These are phyloP conservation scores for Drosophila tanythrix DNA, from an alignment of 2,888 invertebrate genomes.

Conservation along the genomic window DNA sequence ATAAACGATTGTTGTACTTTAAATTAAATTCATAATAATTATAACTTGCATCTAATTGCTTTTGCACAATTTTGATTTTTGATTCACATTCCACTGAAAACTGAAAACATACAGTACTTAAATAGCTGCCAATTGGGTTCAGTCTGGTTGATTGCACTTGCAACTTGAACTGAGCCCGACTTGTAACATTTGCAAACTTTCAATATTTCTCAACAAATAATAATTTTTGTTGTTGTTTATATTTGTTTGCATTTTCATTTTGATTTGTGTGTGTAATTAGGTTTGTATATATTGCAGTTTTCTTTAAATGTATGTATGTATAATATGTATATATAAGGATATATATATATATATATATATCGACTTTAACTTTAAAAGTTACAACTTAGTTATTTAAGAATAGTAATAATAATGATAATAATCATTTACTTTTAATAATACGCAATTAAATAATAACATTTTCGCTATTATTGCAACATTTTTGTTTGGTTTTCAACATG, in stretches of 20 bases:
- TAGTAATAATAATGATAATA: constrained; percentile 60
- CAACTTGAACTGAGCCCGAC: constrained; percentile 2
- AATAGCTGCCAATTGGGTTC: constrained; percentile 9
- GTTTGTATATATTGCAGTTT: constrained; percentile 75
- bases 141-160: not conserved
- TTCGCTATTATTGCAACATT: constrained; percentile 78
- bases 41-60: constrained; percentile 59
- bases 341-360: constrained; percentile 53
- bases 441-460: constrained; percentile 79
- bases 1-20: constrained; percentile 65
- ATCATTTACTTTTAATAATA: constrained; percentile 72
- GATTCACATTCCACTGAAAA: constrained; percentile 50
- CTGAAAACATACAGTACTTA: constrained; percentile 40
- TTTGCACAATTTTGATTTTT: constrained; percentile 73
- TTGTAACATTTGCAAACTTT: constrained; percentile 28
- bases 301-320: constrained; percentile 35
- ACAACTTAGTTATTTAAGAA: constrained; percentile 70
- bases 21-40: constrained; percentile 74
- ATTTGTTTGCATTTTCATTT: constrained; percentile 61
- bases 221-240: constrained; percentile 25
- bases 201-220: constrained; percentile 48
- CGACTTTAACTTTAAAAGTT: constrained; percentile 78
- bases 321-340: constrained; percentile 27
- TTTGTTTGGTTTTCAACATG: constrained; percentile 34
- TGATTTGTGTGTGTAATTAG: constrained; percentile 65